phyloP scores from a whole-genome alignment of 2,797 vertebrate genomes.

The Loris lydekkerianus region DNA sequence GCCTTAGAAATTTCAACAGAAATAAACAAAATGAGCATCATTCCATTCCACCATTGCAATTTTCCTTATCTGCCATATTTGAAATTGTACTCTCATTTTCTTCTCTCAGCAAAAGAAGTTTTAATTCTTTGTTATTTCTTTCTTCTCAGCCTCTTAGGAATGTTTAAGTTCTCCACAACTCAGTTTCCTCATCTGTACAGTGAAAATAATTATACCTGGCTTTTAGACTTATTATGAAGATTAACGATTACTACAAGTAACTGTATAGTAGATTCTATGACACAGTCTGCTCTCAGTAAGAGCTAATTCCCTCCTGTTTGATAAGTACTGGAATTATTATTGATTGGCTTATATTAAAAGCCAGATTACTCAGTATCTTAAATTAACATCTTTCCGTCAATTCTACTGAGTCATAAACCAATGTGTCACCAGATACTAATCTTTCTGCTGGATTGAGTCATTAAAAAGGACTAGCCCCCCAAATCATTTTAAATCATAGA shows the following conservation, averaged over 20 bases:
- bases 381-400: constrained; percentile 40
- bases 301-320: constrained; percentile 13
- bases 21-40: neutral
- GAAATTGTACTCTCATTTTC: neutral
- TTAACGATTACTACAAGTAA: neutral
- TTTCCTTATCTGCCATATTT: neutral
- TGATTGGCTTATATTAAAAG: constrained; percentile 42
- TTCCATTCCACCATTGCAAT: neutral
- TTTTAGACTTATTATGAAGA: constrained; percentile 15
- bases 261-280: neutral
- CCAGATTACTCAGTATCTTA: constrained; percentile 12
- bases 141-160: neutral
- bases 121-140: constrained; percentile 20
- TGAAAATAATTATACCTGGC: neutral
- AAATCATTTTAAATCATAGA: constrained; percentile 27
- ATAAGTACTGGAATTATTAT: constrained; percentile 24
- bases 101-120: neutral
- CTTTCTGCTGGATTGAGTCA: neutral
- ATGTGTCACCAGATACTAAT: neutral
- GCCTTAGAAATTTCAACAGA: neutral
- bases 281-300: neutral
- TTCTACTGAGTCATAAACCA: constrained; percentile 43
- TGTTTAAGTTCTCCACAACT: constrained; percentile 47
- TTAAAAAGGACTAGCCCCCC: constrained; percentile 8
- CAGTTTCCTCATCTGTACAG: constrained; percentile 52